Percentiles rank a stretch among this genome's conserved stretches.
These are phyloP conservation scores for Oscheius myriophilus DNA, from an alignment of 2,888 invertebrate genomes.

Conservation along the genomic window DNA sequence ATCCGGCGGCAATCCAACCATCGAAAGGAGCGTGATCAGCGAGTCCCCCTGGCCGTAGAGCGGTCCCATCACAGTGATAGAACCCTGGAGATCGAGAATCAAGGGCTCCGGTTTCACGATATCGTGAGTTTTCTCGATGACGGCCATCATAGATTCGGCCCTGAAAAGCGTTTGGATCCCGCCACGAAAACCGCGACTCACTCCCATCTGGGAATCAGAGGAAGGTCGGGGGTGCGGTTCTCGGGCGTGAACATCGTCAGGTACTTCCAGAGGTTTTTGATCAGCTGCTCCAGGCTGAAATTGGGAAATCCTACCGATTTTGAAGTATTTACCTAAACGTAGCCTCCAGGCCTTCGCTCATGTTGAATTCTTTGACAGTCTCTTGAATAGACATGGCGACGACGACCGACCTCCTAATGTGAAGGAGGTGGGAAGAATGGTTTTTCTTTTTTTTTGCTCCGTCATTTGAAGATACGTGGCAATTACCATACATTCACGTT, in stretches of 20 bases:
- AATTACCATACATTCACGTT: no score
- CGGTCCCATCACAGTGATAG: constrained; percentile 1
- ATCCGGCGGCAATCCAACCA: constrained; percentile 35
- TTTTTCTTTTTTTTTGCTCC: no score
- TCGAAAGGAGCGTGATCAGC: background rate
- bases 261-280: constrained; percentile 5
- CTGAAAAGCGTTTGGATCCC: background rate
- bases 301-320: no score
- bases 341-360: no score
- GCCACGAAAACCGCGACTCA: background rate
- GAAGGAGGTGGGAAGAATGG: no score
- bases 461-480: no score
- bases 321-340: no score
- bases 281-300: constrained; percentile 1
- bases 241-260: constrained; percentile 2
- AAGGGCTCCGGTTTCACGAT: no score
- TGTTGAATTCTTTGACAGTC: no score
- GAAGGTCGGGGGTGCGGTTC: background rate
- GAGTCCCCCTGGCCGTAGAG: constrained; percentile 17
- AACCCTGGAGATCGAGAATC: background rate
- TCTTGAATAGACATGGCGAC: no score
- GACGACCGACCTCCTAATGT: no score
- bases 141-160: background rate
- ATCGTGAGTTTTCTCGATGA: background rate
- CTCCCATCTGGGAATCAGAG: background rate